phyloP scores from a whole-genome alignment of 2,113 vertebrate genomes.

The Pipa parva region DNA sequence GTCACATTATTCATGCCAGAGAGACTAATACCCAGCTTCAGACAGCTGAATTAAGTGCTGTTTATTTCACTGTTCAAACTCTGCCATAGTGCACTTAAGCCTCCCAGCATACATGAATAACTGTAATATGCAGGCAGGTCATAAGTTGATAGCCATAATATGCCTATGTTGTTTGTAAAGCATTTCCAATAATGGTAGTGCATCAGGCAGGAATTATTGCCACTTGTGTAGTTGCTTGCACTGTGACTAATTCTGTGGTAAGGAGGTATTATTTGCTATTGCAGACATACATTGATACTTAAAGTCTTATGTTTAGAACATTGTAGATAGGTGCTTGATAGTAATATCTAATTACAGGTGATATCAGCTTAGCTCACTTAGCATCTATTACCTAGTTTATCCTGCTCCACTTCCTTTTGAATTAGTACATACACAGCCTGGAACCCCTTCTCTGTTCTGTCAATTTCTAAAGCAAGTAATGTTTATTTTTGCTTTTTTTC shows the following conservation, averaged over 20 bases:
- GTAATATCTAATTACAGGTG: conserved; percentile 1
- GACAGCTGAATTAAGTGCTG: conserved; percentile 27
- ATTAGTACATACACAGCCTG: neutral
- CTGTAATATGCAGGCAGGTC: neutral
- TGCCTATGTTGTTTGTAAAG: conserved; percentile 15
- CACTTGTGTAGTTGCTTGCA: neutral
- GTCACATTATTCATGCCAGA: conserved; percentile 21
- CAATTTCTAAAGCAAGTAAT: conserved; percentile 6
- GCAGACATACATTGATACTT: no score
- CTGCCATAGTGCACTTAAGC: conserved; percentile 15
- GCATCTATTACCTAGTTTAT: neutral
- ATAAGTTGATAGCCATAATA: conserved; percentile 12
- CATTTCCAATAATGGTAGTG: conserved; percentile 8
- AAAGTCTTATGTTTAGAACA: neutral
- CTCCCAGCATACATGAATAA: neutral
- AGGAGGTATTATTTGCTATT: no score
- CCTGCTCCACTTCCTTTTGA: neutral
- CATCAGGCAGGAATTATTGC: conserved; percentile 10
- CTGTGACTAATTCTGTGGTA: neutral
- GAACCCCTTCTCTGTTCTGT: conserved; percentile 1
- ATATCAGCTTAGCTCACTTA: neutral
- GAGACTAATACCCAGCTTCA: neutral
- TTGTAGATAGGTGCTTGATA: neutral
- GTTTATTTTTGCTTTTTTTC: conserved; percentile 28
- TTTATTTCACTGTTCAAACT: conserved; percentile 23